Conservation (phyloP, 2,113 vertebrate species). For the Onychorhynchus coronatus region DNA sequence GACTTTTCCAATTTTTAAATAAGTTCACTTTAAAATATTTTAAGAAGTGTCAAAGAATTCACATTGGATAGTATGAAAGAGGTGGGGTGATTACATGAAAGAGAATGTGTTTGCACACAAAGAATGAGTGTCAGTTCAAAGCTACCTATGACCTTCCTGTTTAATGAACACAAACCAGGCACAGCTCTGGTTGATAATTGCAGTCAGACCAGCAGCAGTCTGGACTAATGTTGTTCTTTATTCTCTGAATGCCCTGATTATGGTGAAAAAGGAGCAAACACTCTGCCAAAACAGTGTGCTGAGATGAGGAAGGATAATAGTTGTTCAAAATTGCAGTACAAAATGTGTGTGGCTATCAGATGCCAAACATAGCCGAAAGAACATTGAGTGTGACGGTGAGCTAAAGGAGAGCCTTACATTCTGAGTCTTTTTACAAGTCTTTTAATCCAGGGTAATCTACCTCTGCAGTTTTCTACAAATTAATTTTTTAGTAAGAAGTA, state of each 20-base stretch:
- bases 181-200: background rate
- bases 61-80: background rate
- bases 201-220: background rate
- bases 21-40: conserved; percentile 6
- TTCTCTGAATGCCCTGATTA: background rate
- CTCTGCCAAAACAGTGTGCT: background rate
- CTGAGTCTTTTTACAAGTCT: background rate
- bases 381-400: background rate
- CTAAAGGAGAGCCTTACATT: background rate
- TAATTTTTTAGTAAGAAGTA: background rate
- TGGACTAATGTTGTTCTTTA: background rate
- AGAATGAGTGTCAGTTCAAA: conserved; percentile 32
- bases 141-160: conserved; percentile 26
- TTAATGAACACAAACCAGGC: background rate
- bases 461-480: background rate
- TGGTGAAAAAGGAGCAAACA: background rate
- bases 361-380: background rate
- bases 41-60: background rate
- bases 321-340: background rate
- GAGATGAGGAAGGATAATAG: background rate
- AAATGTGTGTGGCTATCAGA: background rate
- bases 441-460: background rate
- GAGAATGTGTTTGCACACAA: background rate
- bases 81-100: conserved; percentile 11
- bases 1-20: conserved; percentile 35